A percentile compares a stretch with the other conserved stretches of the same genome.
Evolutionary conservation across 92 coral and sea anemone species (phyloP).

Genomic region (Porites lobata): DNA sequence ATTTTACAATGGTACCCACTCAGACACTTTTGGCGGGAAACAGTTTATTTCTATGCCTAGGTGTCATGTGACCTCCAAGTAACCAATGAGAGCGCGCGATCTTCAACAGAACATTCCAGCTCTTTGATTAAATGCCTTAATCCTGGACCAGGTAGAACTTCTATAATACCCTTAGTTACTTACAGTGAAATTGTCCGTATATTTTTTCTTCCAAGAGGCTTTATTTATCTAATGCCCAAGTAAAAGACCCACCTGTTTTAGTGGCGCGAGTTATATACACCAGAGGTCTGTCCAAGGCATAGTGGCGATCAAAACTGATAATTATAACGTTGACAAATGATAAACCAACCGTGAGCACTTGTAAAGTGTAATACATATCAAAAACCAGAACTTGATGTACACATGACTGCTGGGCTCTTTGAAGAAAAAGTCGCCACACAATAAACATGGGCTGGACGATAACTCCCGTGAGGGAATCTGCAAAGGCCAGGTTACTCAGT

Average conservation of each 20-base stretch:
- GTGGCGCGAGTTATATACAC: background rate
- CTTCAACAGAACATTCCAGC: too few relatives aligned
- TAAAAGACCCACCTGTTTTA: background rate
- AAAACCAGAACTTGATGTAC: background rate
- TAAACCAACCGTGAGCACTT: background rate
- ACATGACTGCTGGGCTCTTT: background rate
- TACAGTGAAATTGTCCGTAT: too few relatives aligned
- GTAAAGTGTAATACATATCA: background rate
- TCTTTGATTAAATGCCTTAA: too few relatives aligned
- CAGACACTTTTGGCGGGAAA: too few relatives aligned
- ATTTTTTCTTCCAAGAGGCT: background rate
- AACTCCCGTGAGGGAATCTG: background rate
- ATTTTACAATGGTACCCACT: too few relatives aligned
- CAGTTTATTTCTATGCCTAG: too few relatives aligned
- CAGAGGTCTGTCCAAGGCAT: background rate
- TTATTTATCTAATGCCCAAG: too few relatives aligned
- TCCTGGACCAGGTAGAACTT: too few relatives aligned
- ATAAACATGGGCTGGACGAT: slow-evolving; percentile 15
- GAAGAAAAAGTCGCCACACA: background rate
- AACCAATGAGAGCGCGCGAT: too few relatives aligned
- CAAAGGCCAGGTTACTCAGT: slow-evolving; percentile 1
- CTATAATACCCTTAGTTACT: too few relatives aligned
- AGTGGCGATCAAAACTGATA: background rate
- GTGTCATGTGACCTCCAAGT: too few relatives aligned
- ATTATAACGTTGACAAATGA: background rate